Conservation (phyloP, 2,113 vertebrate genomes). For the Muntiacus muntjak region DNA sequence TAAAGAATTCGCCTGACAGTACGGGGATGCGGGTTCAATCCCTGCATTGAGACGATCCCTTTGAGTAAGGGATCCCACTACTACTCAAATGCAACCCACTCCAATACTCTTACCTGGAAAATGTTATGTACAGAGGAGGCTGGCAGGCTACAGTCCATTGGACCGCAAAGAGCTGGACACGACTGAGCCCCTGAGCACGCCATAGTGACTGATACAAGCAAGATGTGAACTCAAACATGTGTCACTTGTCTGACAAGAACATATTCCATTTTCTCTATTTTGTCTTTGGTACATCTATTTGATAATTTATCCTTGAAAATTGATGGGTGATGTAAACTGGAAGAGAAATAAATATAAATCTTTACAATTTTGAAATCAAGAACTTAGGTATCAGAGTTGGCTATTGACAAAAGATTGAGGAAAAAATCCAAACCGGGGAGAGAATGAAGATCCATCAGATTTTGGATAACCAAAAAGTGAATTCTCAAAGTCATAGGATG, state of each 20-base stretch:
- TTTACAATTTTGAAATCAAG: not conserved
- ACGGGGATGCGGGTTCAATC: not conserved
- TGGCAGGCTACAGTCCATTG: not conserved
- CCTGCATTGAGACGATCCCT: not conserved
- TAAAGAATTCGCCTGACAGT: rapidly evolving
- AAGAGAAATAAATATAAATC: not conserved
- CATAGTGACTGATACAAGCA: not conserved
- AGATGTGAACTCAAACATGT: not conserved
- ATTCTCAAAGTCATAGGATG: not conserved
- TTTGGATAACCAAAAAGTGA: not conserved
- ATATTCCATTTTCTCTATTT: not conserved
- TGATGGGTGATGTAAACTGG: not conserved
- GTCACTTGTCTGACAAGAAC: not conserved
- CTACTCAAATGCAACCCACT: not conserved
- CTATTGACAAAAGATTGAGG: not conserved
- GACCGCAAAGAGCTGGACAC: rapidly evolving
- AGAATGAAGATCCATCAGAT: not conserved
- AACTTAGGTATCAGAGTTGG: not conserved
- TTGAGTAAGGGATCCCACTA: not conserved
- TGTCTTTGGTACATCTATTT: not conserved
- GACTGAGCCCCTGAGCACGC: not conserved
- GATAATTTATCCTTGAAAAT: not conserved
- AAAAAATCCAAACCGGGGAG: not conserved
- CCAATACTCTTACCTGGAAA: not conserved
- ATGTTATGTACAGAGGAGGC: not conserved